Conservation (phyloP, 1,140 invertebrate species). For the Hyles vespertilio region DNA sequence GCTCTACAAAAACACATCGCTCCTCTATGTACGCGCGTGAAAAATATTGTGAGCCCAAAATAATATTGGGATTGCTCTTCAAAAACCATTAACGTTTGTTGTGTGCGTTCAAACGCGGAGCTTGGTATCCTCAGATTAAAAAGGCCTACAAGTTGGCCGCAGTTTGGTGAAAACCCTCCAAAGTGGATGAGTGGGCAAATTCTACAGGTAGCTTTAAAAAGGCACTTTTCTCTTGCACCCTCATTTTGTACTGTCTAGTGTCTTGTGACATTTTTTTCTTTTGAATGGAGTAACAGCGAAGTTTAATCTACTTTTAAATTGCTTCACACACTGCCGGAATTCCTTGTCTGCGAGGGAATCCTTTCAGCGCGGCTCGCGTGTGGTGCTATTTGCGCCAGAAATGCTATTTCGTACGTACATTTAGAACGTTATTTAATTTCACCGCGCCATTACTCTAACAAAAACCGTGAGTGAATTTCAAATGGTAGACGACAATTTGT, state of each 20-base stretch:
- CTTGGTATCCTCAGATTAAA: conserved; percentile 38
- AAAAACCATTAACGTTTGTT: conserved; percentile 69
- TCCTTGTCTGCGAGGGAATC: background rate
- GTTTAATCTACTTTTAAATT: conserved; percentile 1
- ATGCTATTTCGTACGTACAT: background rate
- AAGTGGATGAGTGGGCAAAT: conserved; percentile 33
- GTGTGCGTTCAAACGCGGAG: conserved; percentile 48
- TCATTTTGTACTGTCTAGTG: conserved; percentile 1
- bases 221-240: conserved; percentile 1
- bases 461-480: background rate
- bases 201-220: conserved; percentile 13
- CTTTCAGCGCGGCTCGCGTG: background rate
- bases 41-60: conserved; percentile 66
- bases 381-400: background rate
- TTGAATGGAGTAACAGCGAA: conserved; percentile 1
- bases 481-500: background rate
- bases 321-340: conserved; percentile 3
- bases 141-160: conserved; percentile 25
- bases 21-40: conserved; percentile 54
- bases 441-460: background rate
- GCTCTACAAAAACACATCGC: conserved; percentile 49
- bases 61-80: conserved; percentile 66
- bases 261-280: background rate
- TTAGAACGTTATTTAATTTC: background rate
- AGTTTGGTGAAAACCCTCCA: conserved; percentile 22